These are phyloP conservation scores for Gadopsis marmoratus DNA, from an alignment of 2,797 vertebrate species.

Conservation along the genomic window DNA sequence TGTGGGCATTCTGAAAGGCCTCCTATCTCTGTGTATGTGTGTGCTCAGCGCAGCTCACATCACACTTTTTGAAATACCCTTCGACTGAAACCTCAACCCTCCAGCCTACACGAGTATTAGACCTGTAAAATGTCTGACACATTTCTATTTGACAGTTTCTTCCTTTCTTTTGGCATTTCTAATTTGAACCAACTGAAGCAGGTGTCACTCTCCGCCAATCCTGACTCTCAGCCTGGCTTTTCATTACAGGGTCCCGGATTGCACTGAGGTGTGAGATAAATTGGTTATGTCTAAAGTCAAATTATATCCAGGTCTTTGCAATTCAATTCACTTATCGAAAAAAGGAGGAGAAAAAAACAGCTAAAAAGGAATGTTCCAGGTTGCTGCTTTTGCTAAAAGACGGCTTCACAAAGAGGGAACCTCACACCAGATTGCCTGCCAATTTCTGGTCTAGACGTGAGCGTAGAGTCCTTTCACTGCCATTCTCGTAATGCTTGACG, in stretches of 20 bases:
- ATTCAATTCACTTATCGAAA: slow-evolving; percentile 80
- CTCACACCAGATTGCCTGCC: slow-evolving; percentile 69
- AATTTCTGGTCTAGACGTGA: slow-evolving; percentile 67
- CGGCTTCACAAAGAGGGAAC: slow-evolving; percentile 60
- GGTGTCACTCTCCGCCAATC: slow-evolving; percentile 84
- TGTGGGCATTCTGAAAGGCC: slow-evolving; percentile 22
- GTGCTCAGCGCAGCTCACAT: slow-evolving; percentile 29
- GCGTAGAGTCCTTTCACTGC: slow-evolving; percentile 44
- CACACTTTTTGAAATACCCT: slow-evolving; percentile 59
- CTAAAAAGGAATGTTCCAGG: slow-evolving; percentile 63
- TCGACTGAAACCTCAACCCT: slow-evolving; percentile 64
- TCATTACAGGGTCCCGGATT: slow-evolving; percentile 76
- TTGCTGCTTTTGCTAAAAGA: slow-evolving; percentile 62
- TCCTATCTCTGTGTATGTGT: slow-evolving; percentile 31
- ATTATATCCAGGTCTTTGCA: slow-evolving; percentile 81
- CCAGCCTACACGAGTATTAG: slow-evolving; percentile 68
- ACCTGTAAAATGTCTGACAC: slow-evolving; percentile 74
- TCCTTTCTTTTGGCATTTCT: slow-evolving; percentile 84
- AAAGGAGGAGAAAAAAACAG: slow-evolving; percentile 39
- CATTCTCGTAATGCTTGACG: slow-evolving; percentile 65
- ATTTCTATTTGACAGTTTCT: slow-evolving; percentile 80
- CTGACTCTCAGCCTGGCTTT: slow-evolving; percentile 68
- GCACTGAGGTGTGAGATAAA: slow-evolving; percentile 79
- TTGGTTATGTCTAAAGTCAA: slow-evolving; percentile 86
- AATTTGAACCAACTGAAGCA: slow-evolving; percentile 84